Evolutionary conservation across 2,113 vertebrate genomes (phyloP).

Genomic region (Eublepharis macularius): DNA sequence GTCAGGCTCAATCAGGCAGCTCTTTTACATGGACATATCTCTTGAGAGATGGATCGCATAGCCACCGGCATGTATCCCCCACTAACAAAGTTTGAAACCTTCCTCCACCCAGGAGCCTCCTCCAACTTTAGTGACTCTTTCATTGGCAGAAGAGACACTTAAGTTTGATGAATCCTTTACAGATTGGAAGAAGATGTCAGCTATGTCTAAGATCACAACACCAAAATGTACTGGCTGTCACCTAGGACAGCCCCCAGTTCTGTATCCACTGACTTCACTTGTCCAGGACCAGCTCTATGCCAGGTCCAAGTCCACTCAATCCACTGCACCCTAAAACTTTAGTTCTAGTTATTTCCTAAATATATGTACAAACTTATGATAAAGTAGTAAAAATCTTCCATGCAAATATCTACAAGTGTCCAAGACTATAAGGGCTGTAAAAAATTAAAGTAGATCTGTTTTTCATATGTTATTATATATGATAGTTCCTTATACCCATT

Average conservation of each 20-base stretch:
- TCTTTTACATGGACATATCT: too few species aligned
- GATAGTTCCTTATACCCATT: conserved; percentile 12
- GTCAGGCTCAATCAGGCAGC: too few species aligned
- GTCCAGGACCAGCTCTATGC: neutral
- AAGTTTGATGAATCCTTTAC: too few species aligned
- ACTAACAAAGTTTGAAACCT: too few species aligned
- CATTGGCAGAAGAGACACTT: too few species aligned
- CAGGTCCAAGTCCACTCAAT: neutral
- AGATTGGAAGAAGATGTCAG: too few species aligned
- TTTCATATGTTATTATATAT: neutral
- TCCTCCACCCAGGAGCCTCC: too few species aligned
- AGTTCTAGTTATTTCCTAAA: neutral
- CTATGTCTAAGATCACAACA: too few species aligned
- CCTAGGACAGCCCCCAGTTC: neutral
- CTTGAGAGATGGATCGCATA: too few species aligned
- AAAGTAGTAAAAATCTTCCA: neutral
- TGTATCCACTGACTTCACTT: neutral
- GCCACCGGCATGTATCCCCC: too few species aligned
- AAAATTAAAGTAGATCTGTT: conserved; percentile 43
- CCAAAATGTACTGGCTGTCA: too few species aligned
- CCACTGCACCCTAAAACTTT: neutral
- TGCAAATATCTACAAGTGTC: conserved; percentile 4
- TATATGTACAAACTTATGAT: neutral
- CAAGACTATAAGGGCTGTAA: conserved; percentile 27
- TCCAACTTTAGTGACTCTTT: too few species aligned